Conservation (phyloP, 2,797 vertebrate genomes). For the Syndactyla subalaris region DNA sequence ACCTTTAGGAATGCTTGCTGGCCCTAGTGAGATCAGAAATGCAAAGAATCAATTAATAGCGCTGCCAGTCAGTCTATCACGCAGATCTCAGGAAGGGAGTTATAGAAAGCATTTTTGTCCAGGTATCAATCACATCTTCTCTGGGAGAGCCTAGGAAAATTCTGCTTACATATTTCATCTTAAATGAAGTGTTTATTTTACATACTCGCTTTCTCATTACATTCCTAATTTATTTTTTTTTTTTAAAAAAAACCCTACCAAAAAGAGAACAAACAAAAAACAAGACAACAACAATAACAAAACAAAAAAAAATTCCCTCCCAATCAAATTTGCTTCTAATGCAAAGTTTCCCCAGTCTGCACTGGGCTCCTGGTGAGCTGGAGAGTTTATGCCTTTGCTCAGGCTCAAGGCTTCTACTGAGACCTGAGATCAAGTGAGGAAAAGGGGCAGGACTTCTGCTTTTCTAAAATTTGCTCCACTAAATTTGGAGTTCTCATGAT, state of each 20-base stretch:
- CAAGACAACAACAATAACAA: not conserved
- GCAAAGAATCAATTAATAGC: slow-evolving; percentile 60
- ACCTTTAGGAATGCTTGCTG: slow-evolving; percentile 23
- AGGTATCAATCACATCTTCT: slow-evolving; percentile 53
- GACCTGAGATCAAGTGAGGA: not conserved
- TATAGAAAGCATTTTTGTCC: slow-evolving; percentile 49
- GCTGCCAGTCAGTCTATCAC: slow-evolving; percentile 44
- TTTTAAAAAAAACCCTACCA: no score
- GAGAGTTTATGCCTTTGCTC: not conserved
- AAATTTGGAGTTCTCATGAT: not conserved
- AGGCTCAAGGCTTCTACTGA: not conserved
- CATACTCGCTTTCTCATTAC: not conserved
- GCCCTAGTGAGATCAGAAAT: slow-evolving; percentile 47
- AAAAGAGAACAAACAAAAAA: not conserved
- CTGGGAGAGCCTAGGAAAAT: slow-evolving; percentile 46
- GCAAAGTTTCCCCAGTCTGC: not conserved
- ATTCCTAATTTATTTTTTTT: not conserved
- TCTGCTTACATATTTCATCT: not conserved
- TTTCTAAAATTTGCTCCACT: not conserved
- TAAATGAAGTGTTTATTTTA: slow-evolving; percentile 31
- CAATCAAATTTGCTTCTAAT: slow-evolving; percentile 13
- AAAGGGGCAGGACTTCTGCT: not conserved
- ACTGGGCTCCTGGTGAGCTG: not conserved
- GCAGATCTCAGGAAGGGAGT: slow-evolving; percentile 20
- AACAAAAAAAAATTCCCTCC: no score